Conservation (phyloP, 2,888 invertebrate species). For the Balanococcus diminutus region DNA sequence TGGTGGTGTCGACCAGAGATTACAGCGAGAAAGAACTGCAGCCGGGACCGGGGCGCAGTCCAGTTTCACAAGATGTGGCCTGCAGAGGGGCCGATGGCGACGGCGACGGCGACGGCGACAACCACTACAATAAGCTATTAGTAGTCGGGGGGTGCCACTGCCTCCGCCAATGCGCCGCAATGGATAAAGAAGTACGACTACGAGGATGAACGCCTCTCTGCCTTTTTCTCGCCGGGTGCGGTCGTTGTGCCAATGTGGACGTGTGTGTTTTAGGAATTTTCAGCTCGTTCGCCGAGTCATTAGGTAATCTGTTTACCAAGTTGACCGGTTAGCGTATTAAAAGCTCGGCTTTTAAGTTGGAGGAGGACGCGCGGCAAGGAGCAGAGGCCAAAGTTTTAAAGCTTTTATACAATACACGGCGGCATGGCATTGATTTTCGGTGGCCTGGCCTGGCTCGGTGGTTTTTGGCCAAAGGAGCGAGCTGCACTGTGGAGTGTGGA, state of each 20-base stretch:
- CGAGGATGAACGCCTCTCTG: neutral
- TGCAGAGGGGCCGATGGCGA: neutral
- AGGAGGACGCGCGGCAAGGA: neutral
- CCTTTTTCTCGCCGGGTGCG: too few relatives aligned
- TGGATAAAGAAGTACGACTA: neutral
- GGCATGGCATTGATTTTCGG: neutral
- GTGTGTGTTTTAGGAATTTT: constrained; percentile 1
- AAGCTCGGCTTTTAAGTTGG: constrained; percentile 28
- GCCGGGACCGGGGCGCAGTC: too few relatives aligned
- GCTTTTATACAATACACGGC: neutral
- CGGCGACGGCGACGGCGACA: neutral
- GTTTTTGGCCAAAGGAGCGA: too few relatives aligned
- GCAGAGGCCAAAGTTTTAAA: neutral
- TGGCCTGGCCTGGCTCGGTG: too few relatives aligned
- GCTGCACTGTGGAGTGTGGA: too few relatives aligned
- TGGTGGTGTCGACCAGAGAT: neutral
- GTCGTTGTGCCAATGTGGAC: neutral
- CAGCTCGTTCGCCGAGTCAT: constrained; percentile 30
- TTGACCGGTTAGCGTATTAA: constrained; percentile 38
- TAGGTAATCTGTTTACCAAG: constrained; percentile 42
- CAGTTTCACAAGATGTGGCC: too few relatives aligned
- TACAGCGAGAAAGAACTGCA: neutral
- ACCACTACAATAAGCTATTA: constrained; percentile 10
- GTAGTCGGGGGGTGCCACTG: neutral
- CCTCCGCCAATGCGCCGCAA: neutral